Conservation (phyloP, 2,113 vertebrate species). For the Epinephelus cyanopodus region DNA sequence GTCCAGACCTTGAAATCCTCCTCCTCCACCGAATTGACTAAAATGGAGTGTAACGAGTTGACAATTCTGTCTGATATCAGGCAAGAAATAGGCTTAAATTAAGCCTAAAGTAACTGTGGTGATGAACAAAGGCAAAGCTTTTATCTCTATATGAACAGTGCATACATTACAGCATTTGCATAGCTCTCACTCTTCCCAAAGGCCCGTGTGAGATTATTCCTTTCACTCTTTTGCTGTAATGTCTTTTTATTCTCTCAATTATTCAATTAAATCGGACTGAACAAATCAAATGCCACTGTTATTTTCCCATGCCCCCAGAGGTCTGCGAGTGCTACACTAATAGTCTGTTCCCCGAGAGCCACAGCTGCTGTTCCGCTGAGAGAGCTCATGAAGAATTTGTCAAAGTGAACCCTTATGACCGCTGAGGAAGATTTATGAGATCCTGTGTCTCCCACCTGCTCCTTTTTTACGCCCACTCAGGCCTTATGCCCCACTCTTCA, state of each 20-base stretch:
- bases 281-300: neutral
- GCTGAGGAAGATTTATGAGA: slow-evolving; percentile 44
- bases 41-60: no score
- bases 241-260: slow-evolving; percentile 6
- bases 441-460: slow-evolving; percentile 57
- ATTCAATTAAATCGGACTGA: neutral
- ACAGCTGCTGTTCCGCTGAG: slow-evolving; percentile 64
- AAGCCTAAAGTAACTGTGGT: neutral
- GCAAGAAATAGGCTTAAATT: neutral
- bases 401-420: slow-evolving; percentile 51
- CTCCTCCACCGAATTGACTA: no score
- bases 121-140: neutral
- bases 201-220: neutral
- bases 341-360: slow-evolving; percentile 38
- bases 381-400: slow-evolving; percentile 60
- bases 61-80: no score
- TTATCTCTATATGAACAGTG: neutral
- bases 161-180: neutral
- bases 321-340: slow-evolving; percentile 25
- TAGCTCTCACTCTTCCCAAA: neutral
- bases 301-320: slow-evolving; percentile 5
- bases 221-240: neutral
- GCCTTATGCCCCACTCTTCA: neutral
- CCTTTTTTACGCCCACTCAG: slow-evolving; percentile 18
- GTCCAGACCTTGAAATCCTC: no score